Base-by-base conservation (phyloP, 1,140 invertebrate genomes). In the Coelopa frigida region DNA sequence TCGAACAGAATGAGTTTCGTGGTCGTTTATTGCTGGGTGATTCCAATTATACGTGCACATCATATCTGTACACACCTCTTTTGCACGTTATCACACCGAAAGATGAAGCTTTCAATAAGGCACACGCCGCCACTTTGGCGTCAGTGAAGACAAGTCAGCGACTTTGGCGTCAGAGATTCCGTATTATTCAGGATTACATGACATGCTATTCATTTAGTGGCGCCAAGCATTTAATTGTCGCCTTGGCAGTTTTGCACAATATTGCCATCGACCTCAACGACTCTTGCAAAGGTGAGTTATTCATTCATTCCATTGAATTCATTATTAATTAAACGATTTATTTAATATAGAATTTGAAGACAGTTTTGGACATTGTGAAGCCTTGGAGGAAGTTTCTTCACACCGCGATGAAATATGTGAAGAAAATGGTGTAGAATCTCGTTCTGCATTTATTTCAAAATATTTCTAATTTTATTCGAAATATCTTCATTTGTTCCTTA, bases 211-310 rank as follows among this genome's bases (percentile, higher is more conserved):
- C 61, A 15, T 54, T 54, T 38, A 51, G 42, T 12, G 53, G 51
- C 0, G 53, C 48, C 11, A 61, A 61, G 14, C 58, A 64, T 23
- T 54, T 57, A 24, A 61, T 64, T 17, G 58, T 61, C 0, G 61
- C 61, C 4, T 26, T 64, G 12, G 57, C 59, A 5, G 33, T 64
- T 11, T 49, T 64, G 1, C 61, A 64, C 33, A 64, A 64, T 32
- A 64, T 64, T 58, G 61, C 61, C n/a, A 59, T 64, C 43, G 61
- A 64, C 10, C 64, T 58, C 58, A 52, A 50, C 22, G 61, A 64
- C 51, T 45, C 50, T 5, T 54, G 53, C 21, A 50, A 61, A 26
- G 56, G 53, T 52, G 38, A 26, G 38, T 18, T 20, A n/a, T 27
- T 38, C 10, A 48, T 21, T 12, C n/a, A n/a, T n/a, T n/a, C n/a